phyloP scores from a whole-genome alignment of 2,888 invertebrate species.

The Stenchaetothrips biformis region DNA sequence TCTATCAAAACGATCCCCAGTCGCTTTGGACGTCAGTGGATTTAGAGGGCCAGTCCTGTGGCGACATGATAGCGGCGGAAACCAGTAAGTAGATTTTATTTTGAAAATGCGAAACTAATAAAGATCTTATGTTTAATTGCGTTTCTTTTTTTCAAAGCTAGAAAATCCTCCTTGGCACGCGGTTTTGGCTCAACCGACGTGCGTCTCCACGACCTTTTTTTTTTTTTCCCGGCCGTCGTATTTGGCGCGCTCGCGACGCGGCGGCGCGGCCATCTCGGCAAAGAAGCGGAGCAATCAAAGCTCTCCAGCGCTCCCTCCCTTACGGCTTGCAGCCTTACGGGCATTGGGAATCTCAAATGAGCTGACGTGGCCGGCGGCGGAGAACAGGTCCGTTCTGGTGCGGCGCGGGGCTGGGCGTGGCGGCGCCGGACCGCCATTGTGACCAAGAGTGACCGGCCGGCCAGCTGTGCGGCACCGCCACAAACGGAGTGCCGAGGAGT shows the following conservation, averaged over 20 bases:
- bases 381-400: conserved; percentile 13
- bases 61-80: too few species aligned
- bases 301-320: neutral
- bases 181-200: neutral
- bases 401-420: neutral
- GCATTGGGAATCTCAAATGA: conserved; percentile 16
- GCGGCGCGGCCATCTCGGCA: neutral
- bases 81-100: neutral
- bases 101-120: neutral
- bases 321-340: neutral
- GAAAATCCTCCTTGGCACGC: too few species aligned
- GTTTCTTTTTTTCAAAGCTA: too few species aligned
- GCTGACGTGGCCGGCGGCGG: neutral
- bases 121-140: neutral
- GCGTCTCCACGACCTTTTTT: neutral
- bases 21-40: too few species aligned
- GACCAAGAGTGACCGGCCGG: neutral
- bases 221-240: neutral
- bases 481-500: conserved; percentile 17
- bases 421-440: neutral
- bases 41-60: too few species aligned
- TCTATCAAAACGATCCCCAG: too few species aligned
- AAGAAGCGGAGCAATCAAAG: conserved; percentile 10
- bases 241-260: neutral
- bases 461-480: neutral